Percentiles rank a stretch among this genome's conserved stretches.
These are phyloP conservation scores for Dilophus febrilis DNA, from an alignment of 2,888 invertebrate genomes.

Conservation along the genomic window DNA sequence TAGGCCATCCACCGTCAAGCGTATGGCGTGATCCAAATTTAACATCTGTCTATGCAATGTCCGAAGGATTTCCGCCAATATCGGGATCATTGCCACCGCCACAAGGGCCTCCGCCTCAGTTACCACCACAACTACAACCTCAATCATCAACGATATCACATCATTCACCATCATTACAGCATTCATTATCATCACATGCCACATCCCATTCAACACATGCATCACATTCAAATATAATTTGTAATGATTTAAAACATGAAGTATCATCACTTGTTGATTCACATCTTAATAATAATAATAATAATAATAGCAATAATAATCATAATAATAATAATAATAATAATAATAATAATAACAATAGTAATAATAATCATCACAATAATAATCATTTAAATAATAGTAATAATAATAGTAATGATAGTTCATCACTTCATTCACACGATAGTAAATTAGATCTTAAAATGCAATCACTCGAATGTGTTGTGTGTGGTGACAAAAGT, in stretches of 20 bases:
- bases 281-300: too few relatives aligned
- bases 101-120: too few relatives aligned
- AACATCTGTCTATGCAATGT: neutral
- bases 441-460: neutral
- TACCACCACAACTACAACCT: too few relatives aligned
- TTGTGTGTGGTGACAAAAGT: slow-evolving; percentile 2
- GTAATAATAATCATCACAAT: too few relatives aligned
- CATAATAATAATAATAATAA: too few relatives aligned
- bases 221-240: neutral
- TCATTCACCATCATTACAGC: too few relatives aligned
- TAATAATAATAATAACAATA: too few relatives aligned
- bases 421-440: neutral
- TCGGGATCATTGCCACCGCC: neutral
- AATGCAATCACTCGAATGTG: neutral
- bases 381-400: too few relatives aligned
- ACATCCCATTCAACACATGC: too few relatives aligned
- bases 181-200: too few relatives aligned
- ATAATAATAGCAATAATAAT: too few relatives aligned
- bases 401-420: neutral
- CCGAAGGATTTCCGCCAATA: neutral
- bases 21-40: slow-evolving; percentile 3
- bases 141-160: too few relatives aligned
- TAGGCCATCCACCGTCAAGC: slow-evolving; percentile 1
- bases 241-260: neutral
- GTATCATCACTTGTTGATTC: neutral